A percentile compares a stretch with the other conserved stretches of the same genome.
These are phyloP conservation scores for Ophion costatus DNA, from an alignment of 2,888 invertebrate species.

Conservation along the genomic window DNA sequence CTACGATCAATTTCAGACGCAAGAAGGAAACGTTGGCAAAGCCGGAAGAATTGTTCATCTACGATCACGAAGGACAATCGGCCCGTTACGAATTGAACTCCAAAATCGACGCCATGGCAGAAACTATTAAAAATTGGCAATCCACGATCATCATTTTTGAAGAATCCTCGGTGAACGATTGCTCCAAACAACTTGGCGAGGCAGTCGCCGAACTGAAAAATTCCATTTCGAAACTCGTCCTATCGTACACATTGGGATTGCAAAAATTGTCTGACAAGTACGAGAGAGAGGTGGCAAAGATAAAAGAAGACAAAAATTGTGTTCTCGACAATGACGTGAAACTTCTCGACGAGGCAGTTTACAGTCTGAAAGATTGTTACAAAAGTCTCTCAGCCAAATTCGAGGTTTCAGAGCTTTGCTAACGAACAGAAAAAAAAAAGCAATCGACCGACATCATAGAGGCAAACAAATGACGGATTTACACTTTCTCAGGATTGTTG, in stretches of 20 bases:
- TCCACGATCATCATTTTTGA: constrained; percentile 60
- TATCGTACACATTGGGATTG: constrained; percentile 56
- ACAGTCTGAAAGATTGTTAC: constrained; percentile 43
- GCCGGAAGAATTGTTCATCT: constrained; percentile 58
- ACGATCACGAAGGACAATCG: constrained; percentile 55
- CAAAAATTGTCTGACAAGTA: constrained; percentile 48
- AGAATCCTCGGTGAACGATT: constrained; percentile 50
- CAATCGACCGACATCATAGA: background rate
- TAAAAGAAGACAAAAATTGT: constrained; percentile 47
- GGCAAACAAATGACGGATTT: background rate
- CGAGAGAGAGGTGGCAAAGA: constrained; percentile 45
- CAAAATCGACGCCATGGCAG: constrained; percentile 43
- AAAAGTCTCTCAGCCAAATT: constrained; percentile 27
- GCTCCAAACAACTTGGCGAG: constrained; percentile 41
- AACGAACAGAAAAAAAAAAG: background rate
- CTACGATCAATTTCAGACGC: constrained; percentile 39
- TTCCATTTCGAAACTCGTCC: constrained; percentile 49
- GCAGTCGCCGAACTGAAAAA: constrained; percentile 36
- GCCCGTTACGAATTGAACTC: constrained; percentile 59
- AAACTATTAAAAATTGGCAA: constrained; percentile 44
- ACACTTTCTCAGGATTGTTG: constrained; percentile 48
- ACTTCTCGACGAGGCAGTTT: constrained; percentile 45
- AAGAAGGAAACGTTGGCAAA: constrained; percentile 59
- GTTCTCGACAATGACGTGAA: constrained; percentile 51
- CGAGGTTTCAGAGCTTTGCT: constrained; percentile 25